These are phyloP conservation scores for Holacanthella duospinosa DNA, from an alignment of 2,888 invertebrate genomes.

Conservation along the genomic window DNA sequence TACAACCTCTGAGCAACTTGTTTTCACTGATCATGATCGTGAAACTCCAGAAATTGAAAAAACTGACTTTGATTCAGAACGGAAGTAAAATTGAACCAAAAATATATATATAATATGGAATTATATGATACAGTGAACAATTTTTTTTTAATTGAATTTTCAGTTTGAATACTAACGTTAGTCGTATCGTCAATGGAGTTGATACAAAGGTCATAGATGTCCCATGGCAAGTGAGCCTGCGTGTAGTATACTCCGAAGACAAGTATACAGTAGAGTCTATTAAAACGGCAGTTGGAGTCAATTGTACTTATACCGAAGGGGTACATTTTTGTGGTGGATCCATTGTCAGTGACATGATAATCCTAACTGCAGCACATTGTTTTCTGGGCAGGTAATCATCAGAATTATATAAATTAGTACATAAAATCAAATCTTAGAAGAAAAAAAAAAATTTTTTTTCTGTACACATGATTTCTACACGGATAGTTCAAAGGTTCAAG, in stretches of 20 bases:
- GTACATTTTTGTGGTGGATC: conserved; percentile 32
- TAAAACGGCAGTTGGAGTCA: neutral
- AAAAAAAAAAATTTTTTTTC: neutral
- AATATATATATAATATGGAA: too few species aligned
- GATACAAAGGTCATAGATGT: conserved; percentile 24
- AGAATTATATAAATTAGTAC: neutral
- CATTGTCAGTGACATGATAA: conserved; percentile 19
- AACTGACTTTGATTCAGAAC: too few species aligned
- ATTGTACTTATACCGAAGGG: conserved; percentile 30
- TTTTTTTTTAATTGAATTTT: neutral
- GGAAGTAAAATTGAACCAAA: too few species aligned
- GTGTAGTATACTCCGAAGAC: neutral
- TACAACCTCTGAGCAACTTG: too few species aligned
- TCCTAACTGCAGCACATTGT: conserved; percentile 30
- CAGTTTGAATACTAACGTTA: conserved; percentile 4
- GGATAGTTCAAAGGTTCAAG: conserved; percentile 25
- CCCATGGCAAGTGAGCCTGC: conserved; percentile 33
- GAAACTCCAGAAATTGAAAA: too few species aligned
- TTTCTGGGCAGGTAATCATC: conserved; percentile 31
- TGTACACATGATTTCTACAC: neutral
- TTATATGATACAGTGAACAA: too few species aligned
- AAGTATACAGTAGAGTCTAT: neutral
- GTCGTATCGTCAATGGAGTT: conserved; percentile 30
- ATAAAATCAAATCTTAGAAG: neutral
- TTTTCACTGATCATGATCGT: too few species aligned